Conservation (phyloP, 2,888 invertebrate species). For the Anoncus sp. region DNA sequence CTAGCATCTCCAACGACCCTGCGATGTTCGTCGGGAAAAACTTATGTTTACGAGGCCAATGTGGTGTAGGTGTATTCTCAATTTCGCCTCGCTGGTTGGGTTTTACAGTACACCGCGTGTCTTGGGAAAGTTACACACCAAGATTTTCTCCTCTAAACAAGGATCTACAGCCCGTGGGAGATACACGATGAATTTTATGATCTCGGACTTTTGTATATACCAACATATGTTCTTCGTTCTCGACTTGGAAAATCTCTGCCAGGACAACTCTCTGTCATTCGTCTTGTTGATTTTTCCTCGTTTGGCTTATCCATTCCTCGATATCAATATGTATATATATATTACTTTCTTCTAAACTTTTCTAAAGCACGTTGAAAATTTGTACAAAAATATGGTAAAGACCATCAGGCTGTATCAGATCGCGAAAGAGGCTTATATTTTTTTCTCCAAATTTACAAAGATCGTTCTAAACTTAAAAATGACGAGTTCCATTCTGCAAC, state of each 20-base stretch:
- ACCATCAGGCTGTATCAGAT: too few species aligned
- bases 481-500: too few species aligned
- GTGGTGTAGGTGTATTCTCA: constrained; percentile 19
- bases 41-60: constrained; percentile 53
- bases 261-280: background rate
- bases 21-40: constrained; percentile 40
- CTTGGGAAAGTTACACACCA: constrained; percentile 43
- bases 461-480: too few species aligned
- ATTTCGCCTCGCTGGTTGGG: background rate
- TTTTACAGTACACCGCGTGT: constrained; percentile 32
- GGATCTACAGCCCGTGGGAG: constrained; percentile 41
- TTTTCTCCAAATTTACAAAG: too few species aligned
- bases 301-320: too few species aligned
- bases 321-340: background rate
- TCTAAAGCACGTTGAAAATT: too few species aligned
- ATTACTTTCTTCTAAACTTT: too few species aligned
- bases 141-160: constrained; percentile 53
- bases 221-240: background rate
- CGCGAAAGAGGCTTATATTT: too few species aligned
- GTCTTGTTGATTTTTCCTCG: background rate
- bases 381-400: too few species aligned
- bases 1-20: constrained; percentile 14
- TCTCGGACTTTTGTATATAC: constrained; percentile 1
- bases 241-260: background rate
- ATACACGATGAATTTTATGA: constrained; percentile 50